Evolutionary conservation across 2,797 vertebrate species (phyloP).

Genomic region (Chrosomus eos): DNA sequence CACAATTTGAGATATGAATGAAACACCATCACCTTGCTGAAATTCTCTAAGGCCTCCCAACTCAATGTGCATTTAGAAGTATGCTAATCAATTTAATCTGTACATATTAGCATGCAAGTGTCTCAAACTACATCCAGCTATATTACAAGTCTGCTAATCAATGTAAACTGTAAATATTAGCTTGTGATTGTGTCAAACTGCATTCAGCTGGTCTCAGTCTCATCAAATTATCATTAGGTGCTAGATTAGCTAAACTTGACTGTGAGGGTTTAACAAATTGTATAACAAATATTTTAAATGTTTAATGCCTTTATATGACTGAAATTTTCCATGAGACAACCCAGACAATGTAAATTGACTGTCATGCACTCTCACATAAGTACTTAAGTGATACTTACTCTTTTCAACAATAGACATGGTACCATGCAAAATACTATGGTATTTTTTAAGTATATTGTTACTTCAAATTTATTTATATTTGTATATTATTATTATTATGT

Average conservation of each 20-base stretch:
- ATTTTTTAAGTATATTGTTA: neutral
- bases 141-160: neutral
- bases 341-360: neutral
- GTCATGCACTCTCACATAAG: neutral
- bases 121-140: neutral
- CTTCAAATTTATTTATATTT: neutral
- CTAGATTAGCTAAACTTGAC: constrained; percentile 22
- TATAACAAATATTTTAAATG: constrained; percentile 31
- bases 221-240: constrained; percentile 20
- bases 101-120: neutral
- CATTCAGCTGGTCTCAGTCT: neutral
- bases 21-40: neutral
- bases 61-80: neutral
- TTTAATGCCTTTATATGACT: neutral
- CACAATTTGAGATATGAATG: constrained; percentile 5
- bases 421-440: neutral
- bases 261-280: neutral
- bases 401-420: neutral
- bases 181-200: neutral
- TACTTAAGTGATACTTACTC: neutral
- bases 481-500: neutral
- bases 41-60: neutral
- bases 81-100: neutral
- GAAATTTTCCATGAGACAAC: neutral
- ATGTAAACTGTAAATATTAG: neutral